Evolutionary conservation across 2,113 vertebrate species (phyloP).

Genomic region (Abramis brama): DNA sequence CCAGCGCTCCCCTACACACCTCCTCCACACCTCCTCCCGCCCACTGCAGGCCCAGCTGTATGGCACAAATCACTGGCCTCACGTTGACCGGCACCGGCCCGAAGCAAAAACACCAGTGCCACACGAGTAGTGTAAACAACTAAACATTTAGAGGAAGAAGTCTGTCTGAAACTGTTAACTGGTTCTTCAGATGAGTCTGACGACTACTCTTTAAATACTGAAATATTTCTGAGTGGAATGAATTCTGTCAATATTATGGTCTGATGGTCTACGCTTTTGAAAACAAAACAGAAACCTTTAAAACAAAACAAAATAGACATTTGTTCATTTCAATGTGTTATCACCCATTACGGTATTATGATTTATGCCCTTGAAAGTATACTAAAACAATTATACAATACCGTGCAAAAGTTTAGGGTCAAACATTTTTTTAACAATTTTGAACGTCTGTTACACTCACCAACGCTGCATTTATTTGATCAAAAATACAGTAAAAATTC

Average conservation of each 20-base stretch:
- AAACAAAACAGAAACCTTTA: not conserved
- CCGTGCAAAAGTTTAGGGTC: not conserved
- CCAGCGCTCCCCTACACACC: slow-evolving; percentile 46
- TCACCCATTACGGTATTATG: too few species aligned
- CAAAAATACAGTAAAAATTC: not conserved
- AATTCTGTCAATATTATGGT: not conserved
- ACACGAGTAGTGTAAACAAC: slow-evolving; percentile 52
- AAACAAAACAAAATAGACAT: not conserved
- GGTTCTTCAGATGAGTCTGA: slow-evolving; percentile 14
- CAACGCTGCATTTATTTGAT: not conserved
- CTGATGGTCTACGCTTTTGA: not conserved
- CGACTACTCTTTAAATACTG: not conserved
- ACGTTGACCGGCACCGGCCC: slow-evolving; percentile 58
- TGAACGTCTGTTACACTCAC: not conserved
- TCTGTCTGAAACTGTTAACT: not conserved
- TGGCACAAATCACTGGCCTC: slow-evolving; percentile 74
- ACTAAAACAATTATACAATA: not conserved
- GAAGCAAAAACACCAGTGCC: slow-evolving; percentile 47
- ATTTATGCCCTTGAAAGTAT: too few species aligned
- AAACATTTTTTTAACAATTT: not conserved
- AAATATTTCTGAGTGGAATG: not conserved
- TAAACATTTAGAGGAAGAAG: not conserved
- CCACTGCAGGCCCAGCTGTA: slow-evolving; percentile 68
- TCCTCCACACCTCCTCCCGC: slow-evolving; percentile 1
- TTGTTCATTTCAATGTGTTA: not conserved